phyloP scores from a whole-genome alignment of 2,797 vertebrate species.

The Ctenosaura bakeri region DNA sequence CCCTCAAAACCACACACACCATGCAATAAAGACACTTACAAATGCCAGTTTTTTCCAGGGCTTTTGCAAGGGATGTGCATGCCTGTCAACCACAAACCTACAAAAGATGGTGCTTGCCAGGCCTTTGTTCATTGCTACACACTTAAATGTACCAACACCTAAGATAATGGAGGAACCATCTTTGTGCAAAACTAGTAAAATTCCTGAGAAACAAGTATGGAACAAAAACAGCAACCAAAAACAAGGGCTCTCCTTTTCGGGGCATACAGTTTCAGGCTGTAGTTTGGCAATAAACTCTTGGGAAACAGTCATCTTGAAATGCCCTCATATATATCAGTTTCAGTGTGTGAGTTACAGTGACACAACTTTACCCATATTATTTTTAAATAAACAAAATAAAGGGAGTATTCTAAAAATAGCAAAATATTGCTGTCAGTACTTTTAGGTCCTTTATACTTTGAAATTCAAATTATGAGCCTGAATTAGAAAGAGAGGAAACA shows the following conservation, averaged over 20 bases:
- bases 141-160: neutral
- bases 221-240: neutral
- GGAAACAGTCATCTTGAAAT: rapidly evolving
- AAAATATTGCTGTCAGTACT: neutral
- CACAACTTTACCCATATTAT: neutral
- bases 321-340: rapidly evolving
- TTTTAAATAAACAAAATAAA: neutral
- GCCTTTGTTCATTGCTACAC: neutral
- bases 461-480: constrained; percentile 3
- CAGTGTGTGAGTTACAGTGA: no score
- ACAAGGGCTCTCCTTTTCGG: neutral
- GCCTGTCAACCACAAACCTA: neutral
- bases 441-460: neutral
- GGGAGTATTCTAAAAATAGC: neutral
- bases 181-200: neutral
- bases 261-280: neutral
- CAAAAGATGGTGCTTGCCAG: neutral
- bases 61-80: neutral
- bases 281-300: neutral
- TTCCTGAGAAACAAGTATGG: neutral
- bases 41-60: neutral
- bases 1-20: no score
- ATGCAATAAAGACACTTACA: neutral
- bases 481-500: constrained; percentile 14
- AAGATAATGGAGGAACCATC: neutral